phyloP scores from a whole-genome alignment of 2,888 invertebrate species.

The Lysandra coridon region DNA sequence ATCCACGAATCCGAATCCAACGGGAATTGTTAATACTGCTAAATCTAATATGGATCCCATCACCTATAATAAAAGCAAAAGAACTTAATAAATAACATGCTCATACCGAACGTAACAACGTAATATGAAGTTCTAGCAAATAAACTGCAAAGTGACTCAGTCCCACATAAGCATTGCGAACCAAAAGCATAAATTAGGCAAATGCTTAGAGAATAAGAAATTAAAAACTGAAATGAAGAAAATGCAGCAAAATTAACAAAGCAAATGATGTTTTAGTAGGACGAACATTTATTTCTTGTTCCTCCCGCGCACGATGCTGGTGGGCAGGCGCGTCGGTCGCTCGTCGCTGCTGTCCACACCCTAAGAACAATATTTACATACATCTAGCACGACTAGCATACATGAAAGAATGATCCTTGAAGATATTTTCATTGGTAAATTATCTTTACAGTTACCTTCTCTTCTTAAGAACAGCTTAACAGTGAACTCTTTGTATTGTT shows the following conservation, averaged over 20 bases:
- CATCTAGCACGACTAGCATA: slow-evolving; percentile 23
- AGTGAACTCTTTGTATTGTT: neutral
- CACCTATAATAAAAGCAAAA: neutral
- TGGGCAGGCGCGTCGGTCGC: slow-evolving; percentile 62
- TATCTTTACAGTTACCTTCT: neutral
- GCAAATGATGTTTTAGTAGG: slow-evolving; percentile 20
- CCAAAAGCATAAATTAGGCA: neutral
- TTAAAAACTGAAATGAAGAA: neutral
- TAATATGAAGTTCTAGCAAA: neutral
- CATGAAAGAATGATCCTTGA: no score
- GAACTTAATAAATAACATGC: neutral
- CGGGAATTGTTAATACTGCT: neutral
- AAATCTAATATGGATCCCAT: neutral
- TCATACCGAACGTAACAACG: neutral
- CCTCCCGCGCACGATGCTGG: slow-evolving; percentile 70
- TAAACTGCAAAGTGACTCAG: neutral
- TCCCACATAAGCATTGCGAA: neutral
- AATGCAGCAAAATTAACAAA: neutral
- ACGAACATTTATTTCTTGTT: slow-evolving; percentile 79
- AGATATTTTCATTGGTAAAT: neutral
- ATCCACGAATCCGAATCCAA: neutral
- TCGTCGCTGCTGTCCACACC: slow-evolving; percentile 74
- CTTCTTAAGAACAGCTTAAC: neutral
- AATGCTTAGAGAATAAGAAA: neutral
- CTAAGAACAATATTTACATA: slow-evolving; percentile 46